Base-by-base conservation (phyloP, 2,797 vertebrate species). In the Eleutherodactylus coqui region DNA sequence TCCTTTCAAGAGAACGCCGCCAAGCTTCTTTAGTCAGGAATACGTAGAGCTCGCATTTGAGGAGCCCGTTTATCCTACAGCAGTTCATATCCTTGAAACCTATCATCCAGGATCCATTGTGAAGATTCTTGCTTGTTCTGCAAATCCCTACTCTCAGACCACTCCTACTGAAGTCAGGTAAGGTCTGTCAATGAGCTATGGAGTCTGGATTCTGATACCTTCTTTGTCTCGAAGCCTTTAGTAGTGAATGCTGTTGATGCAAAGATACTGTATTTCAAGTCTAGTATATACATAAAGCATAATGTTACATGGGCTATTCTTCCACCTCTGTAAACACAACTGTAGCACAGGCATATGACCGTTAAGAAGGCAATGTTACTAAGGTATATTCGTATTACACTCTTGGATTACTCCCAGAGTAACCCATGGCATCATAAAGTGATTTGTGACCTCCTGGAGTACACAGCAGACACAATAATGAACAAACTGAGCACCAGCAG, bases 81-180 rank as follows among this genome's bases (percentile, higher is more conserved):
- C 97, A 19, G 94, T 99, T 91, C 97, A 98, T 83, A 95, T 99
- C 87, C 93, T 99, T 90, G 98, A 99, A 94, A 99, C 98, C 0
- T 99, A 99, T 89, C 97, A 99, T 88, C 98, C 98, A 8, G 98
- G 98, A 88, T 97, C 97, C 70, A 95, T 99, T 14, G 94, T 98
- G 86, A 96, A 96, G 93, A 98, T 99, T 92, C 92, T 98, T 91
- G 98, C 98, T 67, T 98, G 98, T 92, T 99, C 97, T 85, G 96
- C 97, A 91, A 99, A 98, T 92, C 98, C 97, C 29, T 98, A 98
- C 89, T 97, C 98, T 45, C 96, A 99, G 92, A 97, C 94, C 88
- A 95, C 94, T 77, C 95, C 96, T 13, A 90, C 94, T 89, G 97
- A 98, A 92, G 93, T 98, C 92, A 98, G 98, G 98, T 99, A 97